Base-by-base conservation (phyloP, 2,113 vertebrate genomes). In the Myocastor coypus region DNA sequence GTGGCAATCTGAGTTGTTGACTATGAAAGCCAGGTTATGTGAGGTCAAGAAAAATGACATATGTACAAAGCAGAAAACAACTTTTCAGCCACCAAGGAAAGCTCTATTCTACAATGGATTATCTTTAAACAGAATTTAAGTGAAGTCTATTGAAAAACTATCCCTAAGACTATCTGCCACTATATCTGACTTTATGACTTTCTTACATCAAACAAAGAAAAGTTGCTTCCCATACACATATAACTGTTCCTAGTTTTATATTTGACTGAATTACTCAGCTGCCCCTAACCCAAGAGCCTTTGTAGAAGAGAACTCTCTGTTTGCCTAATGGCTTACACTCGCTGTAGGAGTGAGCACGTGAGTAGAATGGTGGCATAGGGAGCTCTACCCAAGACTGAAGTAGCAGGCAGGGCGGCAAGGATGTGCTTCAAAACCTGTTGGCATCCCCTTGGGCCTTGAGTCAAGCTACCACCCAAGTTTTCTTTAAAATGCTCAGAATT, bases 401-500 rank as follows among this genome's bases (percentile, higher is more conserved):
- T 3, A 83, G 77, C 30, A 83, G 19, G 46, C 34, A 16, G 14
- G n/a, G 69, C 40, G 59, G 91, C 10, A 16, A 13, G 55, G 55
- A 16, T 57, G 55, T 57, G 16, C 55, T 28, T 93, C 82, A 94
- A 90, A 95, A 71, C 46, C 64, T 69, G 19, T 1, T 34, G 19
- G 80, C 40, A 55, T 57, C 75, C 20, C 50, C 22, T 6, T 13
- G 24, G 40, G 14, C 37, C 59, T 63, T 63, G 10, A 8, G 24
- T 89, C 52, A 90, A 90, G 52, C 28, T 77, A 95, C 19, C 30
- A 89, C 6, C 26, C 57, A 4, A 84, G 73, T 82, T 82, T 88
- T 95, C 64, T 83, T 93, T 78, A 84, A 93, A 94, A 66, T 57
- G 71, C n/a, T 82, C 30, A 85, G n/a, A 85, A 64, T 17, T 87